Percentiles rank a stretch among this genome's conserved stretches.
These are phyloP conservation scores for Sminthurides aquaticus DNA, from an alignment of 2,888 invertebrate genomes.

Conservation along the genomic window DNA sequence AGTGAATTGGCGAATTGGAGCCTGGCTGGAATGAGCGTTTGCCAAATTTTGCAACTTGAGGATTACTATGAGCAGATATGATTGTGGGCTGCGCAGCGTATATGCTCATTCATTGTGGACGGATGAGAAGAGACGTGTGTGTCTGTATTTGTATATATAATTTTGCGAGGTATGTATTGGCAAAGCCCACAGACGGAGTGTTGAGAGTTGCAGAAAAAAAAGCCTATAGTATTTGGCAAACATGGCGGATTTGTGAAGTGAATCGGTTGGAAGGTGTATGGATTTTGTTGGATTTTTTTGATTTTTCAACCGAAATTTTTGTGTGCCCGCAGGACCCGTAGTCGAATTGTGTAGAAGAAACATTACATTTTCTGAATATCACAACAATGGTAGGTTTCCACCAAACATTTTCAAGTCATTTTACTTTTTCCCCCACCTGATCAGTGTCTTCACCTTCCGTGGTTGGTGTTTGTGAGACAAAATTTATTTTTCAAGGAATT, in stretches of 20 bases:
- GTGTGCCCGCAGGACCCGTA: neutral
- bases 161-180: conserved; percentile 1
- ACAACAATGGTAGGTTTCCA: neutral
- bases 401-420: no score
- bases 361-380: neutral
- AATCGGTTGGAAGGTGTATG: neutral
- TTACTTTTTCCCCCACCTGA: no score
- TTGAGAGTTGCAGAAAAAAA: conserved; percentile 15
- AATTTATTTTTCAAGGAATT: no score
- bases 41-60: conserved; percentile 21
- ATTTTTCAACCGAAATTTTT: neutral
- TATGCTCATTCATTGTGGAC: neutral
- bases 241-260: conserved; percentile 20
- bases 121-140: conserved; percentile 6
- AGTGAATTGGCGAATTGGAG: conserved; percentile 18
- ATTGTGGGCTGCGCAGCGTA: neutral
- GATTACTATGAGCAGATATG: neutral
- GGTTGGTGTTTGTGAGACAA: no score
- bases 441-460: no score
- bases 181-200: neutral
- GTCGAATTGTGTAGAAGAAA: neutral
- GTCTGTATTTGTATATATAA: conserved; percentile 2
- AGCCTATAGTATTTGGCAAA: conserved; percentile 21
- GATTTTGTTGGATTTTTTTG: neutral
- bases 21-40: conserved; percentile 6